A percentile compares a stretch with the other conserved stretches of the same genome.
phyloP scores from a whole-genome alignment of 2,113 vertebrate species.

The Aspidoscelis tigris region DNA sequence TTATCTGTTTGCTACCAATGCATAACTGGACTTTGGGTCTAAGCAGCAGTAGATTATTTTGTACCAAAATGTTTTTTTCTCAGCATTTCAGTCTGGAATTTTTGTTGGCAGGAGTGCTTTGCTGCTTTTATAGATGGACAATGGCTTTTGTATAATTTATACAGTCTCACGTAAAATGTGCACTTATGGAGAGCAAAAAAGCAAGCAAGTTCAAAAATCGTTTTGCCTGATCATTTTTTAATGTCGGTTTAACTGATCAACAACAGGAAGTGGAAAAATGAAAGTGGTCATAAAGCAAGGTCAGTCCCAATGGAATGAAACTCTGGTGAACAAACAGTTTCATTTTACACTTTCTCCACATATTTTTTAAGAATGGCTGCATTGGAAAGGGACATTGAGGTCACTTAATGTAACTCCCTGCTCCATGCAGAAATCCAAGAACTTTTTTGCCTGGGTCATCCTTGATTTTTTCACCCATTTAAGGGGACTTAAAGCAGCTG shows the following conservation, averaged over 20 bases:
- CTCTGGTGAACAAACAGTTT: background rate
- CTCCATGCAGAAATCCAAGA: too few relatives aligned
- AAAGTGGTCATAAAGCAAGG: background rate
- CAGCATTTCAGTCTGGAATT: background rate
- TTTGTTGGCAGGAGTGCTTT: background rate
- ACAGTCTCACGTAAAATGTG: background rate
- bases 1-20: background rate
- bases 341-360: too few relatives aligned
- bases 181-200: background rate
- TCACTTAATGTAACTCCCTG: too few relatives aligned
- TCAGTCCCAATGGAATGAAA: background rate
- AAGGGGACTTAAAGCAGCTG: too few relatives aligned
- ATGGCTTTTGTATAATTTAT: too few relatives aligned
- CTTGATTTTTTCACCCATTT: too few relatives aligned
- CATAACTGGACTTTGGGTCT: constrained; percentile 6
- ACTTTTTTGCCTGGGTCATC: too few relatives aligned
- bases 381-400: too few relatives aligned
- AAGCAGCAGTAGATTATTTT: background rate
- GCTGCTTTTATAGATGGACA: background rate
- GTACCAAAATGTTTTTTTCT: constrained; percentile 15
- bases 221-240: background rate
- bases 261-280: background rate
- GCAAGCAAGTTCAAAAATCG: background rate
- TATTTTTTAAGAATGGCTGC: too few relatives aligned
- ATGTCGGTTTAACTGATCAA: background rate